These are phyloP conservation scores for Brachionus asplanchnoidis DNA, from an alignment of 1,140 invertebrate species.

Conservation along the genomic window DNA sequence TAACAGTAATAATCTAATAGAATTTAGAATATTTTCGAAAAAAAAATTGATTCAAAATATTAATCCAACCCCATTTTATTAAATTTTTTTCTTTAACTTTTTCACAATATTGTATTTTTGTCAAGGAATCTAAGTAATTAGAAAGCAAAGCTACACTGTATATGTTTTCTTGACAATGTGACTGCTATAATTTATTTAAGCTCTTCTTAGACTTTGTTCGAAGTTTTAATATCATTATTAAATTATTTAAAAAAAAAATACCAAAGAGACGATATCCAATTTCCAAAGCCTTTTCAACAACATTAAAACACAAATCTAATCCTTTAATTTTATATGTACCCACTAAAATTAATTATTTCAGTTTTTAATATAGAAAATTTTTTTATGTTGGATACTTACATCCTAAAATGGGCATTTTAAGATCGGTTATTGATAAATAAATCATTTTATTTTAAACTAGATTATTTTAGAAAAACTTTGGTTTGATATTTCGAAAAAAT, in stretches of 20 bases:
- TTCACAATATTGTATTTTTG: too few species aligned
- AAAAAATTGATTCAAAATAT: too few species aligned
- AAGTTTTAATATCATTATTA: too few species aligned
- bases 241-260: background rate
- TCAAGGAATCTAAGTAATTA: too few species aligned
- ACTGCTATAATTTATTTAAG: too few species aligned
- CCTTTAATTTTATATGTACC: slow-evolving; percentile 52
- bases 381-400: slow-evolving; percentile 43
- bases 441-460: background rate
- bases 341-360: slow-evolving; percentile 46
- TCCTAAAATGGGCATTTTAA: slow-evolving; percentile 45
- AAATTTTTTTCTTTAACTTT: too few species aligned
- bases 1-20: too few species aligned
- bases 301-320: slow-evolving; percentile 45
- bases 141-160: too few species aligned
- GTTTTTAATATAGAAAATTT: slow-evolving; percentile 27
- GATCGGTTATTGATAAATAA: background rate
- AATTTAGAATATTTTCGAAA: too few species aligned
- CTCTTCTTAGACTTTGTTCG: too few species aligned
- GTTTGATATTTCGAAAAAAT: background rate
- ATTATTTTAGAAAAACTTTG: background rate
- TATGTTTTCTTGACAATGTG: too few species aligned
- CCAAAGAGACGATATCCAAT: slow-evolving; percentile 52
- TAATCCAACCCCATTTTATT: too few species aligned
- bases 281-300: slow-evolving; percentile 48